Base-by-base conservation (phyloP, 2,797 vertebrate species). In the Scolopax rusticola region DNA sequence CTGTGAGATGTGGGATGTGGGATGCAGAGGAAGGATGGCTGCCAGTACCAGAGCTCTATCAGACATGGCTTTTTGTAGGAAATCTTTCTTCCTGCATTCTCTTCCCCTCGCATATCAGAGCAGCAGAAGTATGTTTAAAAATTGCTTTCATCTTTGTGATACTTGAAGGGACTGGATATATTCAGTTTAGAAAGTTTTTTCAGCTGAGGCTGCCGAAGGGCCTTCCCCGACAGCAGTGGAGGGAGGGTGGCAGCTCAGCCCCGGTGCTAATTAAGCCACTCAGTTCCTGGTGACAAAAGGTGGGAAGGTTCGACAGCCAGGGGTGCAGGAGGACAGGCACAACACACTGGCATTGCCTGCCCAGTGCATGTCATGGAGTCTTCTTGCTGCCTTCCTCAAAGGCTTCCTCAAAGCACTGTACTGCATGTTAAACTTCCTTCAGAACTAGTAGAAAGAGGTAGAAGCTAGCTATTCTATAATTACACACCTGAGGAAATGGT, bases 221-320 rank as follows among this genome's bases (percentile, higher is more conserved):
- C 20, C 38, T 6, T 84, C 7, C 13, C 14, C 0, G 0, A 1
- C 15, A 25, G 53, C 41, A 45, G 47, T 1, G 3, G 33, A 60
- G 24, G 25, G 33, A 40, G 25, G 57, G 21, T 6, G 4, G 6
- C 13, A 79, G 19, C 30, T 21, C n/a, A 18, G 24, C 8, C 5
- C 1, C 0, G 2, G 7, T 45, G 20, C 16, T 38, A 3, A 5
- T 24, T 38, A 3, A 5, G 28, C 27, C 12, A 0, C 40, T 70
- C 1, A 0, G 9, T 60, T 60, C 12, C 1, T 1, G 28, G 15
- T 33, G 59, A 1, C 12, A 18, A 28, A 3, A 68, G 28, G 20
- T 41, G 28, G 10, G 6, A 33, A 27, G 19, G 64, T 27, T 74
- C 30, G 38, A 33, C n/a, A 54, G 61, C 53, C n/a, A 17, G 1